These are phyloP conservation scores for Alligator sinensis DNA, from an alignment of 2,113 vertebrate species.

Conservation along the genomic window DNA sequence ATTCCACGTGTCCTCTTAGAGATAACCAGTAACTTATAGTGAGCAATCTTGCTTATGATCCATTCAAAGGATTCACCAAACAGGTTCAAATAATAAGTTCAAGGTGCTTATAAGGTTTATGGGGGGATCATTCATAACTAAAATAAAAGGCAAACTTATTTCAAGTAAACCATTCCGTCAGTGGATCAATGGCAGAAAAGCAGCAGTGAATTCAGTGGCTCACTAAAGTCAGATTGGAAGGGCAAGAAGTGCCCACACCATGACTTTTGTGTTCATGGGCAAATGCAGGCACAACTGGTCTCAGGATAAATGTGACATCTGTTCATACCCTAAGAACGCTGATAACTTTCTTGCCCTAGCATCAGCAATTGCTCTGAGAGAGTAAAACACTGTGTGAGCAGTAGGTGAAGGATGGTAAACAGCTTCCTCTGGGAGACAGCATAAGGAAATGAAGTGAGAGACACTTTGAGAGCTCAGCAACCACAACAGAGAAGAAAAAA, in stretches of 20 bases:
- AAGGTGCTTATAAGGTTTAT: not conserved
- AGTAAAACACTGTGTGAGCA: not conserved
- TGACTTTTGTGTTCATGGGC: no score
- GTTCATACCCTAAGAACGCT: no score
- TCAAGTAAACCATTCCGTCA: not conserved
- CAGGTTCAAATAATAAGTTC: not conserved
- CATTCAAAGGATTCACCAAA: not conserved
- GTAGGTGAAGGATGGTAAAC: not conserved
- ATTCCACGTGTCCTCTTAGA: not conserved
- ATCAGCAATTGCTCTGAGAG: not conserved
- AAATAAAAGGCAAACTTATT: not conserved
- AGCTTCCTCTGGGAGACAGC: not conserved
- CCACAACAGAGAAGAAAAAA: not conserved
- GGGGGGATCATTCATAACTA: not conserved
- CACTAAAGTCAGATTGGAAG: no score
- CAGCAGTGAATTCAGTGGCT: not conserved
- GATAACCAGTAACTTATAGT: not conserved
- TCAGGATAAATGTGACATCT: no score
- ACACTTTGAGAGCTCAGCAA: not conserved
- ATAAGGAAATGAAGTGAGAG: not conserved
- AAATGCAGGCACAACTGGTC: no score
- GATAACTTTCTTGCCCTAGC: no score
- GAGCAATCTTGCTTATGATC: not conserved
- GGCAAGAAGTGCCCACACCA: no score
- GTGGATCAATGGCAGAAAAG: not conserved